Evolutionary conservation across 2,888 invertebrate species (phyloP).

Genomic region (Conchocele bisecta): DNA sequence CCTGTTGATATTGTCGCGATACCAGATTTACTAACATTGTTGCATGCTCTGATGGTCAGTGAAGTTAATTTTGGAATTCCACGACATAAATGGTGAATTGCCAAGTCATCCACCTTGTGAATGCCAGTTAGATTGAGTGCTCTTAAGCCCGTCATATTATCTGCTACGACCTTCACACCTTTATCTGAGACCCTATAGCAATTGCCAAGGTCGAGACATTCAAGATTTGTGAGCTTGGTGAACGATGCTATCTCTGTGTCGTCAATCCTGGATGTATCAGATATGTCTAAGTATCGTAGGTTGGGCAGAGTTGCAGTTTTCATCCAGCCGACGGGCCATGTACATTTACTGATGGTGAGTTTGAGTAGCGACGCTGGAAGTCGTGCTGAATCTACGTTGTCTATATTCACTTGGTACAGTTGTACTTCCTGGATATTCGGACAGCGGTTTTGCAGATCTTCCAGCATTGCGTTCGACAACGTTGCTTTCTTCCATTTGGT

Average conservation of each 20-base stretch:
- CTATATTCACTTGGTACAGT: conserved; percentile 60
- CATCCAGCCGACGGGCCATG: conserved; percentile 71
- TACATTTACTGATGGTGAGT: conserved; percentile 58
- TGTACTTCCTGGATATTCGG: conserved; percentile 69
- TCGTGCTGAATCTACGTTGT: conserved; percentile 55
- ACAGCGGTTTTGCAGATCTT: conserved; percentile 72
- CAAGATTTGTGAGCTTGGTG: conserved; percentile 49
- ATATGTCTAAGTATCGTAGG: conserved; percentile 60
- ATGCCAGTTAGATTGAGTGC: conserved; percentile 54
- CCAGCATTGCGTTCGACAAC: conserved; percentile 73
- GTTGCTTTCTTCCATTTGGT: conserved; percentile 66
- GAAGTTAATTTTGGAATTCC: conserved; percentile 55
- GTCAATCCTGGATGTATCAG: conserved; percentile 61
- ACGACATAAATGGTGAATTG: conserved; percentile 67
- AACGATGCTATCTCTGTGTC: conserved; percentile 64
- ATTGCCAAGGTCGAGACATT: conserved; percentile 60
- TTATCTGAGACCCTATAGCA: conserved; percentile 66
- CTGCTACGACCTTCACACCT: conserved; percentile 59
- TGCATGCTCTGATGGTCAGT: conserved; percentile 58
- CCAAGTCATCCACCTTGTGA: conserved; percentile 62
- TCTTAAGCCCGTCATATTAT: conserved; percentile 52
- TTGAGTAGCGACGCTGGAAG: conserved; percentile 62
- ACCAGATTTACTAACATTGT: conserved; percentile 52
- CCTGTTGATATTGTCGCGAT: conserved; percentile 56
- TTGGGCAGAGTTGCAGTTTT: conserved; percentile 58